Conservation (phyloP, 2,113 vertebrate genomes). For the Engystomops pustulosus region DNA sequence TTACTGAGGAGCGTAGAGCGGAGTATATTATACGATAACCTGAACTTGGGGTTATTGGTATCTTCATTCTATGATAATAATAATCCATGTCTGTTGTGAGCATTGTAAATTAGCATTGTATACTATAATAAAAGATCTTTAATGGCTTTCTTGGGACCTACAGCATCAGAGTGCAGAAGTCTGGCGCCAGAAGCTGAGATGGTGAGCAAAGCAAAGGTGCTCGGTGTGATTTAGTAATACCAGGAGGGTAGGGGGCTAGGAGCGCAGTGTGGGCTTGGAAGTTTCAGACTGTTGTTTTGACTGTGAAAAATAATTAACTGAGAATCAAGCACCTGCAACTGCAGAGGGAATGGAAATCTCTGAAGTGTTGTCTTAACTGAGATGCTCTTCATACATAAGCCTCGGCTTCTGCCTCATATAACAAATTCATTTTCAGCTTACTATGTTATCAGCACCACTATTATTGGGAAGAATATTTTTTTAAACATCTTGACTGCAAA, state of each 20-base stretch:
- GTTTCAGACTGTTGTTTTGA: conserved; percentile 54
- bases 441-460: conserved; percentile 46
- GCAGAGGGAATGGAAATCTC: conserved; percentile 52
- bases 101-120: conserved; percentile 31
- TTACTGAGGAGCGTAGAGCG: neutral
- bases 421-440: conserved; percentile 54
- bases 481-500: conserved; percentile 54
- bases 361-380: conserved; percentile 56
- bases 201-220: conserved; percentile 49
- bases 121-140: conserved; percentile 29
- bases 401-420: conserved; percentile 39
- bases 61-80: conserved; percentile 40
- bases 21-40: conserved; percentile 13
- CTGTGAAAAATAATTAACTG: conserved; percentile 59
- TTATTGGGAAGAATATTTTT: conserved; percentile 48
- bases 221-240: conserved; percentile 56
- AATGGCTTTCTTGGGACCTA: conserved; percentile 48
- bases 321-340: conserved; percentile 49
- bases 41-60: conserved; percentile 40
- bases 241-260: conserved; percentile 47
- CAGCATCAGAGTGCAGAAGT: conserved; percentile 48
- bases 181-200: conserved; percentile 49
- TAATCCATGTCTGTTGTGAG: conserved; percentile 42
- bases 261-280: neutral
- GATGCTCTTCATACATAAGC: conserved; percentile 57